Conservation (phyloP, 2,888 invertebrate genomes). For the Ichneumoninae sp. region DNA sequence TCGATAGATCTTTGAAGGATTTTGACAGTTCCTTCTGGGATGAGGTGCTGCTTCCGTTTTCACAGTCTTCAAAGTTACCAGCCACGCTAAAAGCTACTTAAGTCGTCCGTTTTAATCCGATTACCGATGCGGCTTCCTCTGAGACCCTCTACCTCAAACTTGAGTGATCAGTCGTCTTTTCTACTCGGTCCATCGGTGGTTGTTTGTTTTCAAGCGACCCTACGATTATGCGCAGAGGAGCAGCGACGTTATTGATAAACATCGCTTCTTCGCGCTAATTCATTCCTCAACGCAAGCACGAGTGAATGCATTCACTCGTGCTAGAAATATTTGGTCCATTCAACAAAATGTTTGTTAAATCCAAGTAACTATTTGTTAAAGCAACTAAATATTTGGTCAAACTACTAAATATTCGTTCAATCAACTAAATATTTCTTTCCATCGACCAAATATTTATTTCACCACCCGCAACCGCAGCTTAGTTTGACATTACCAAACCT, state of each 20-base stretch:
- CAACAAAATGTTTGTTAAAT: no score
- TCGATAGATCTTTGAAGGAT: background rate
- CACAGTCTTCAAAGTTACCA: conserved; percentile 27
- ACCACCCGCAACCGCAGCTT: no score
- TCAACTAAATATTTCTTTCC: no score
- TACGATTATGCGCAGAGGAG: background rate
- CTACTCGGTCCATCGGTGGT: background rate
- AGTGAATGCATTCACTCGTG: no score
- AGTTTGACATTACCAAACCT: no score
- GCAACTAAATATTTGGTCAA: no score
- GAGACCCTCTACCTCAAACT: background rate
- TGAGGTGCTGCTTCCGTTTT: background rate
- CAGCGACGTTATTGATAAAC: background rate
- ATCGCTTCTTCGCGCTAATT: background rate
- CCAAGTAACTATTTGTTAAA: no score
- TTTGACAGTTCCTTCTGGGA: background rate
- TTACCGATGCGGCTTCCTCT: conserved; percentile 60
- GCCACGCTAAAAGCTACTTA: conserved; percentile 70
- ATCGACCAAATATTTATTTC: no score
- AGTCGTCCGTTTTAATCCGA: conserved; percentile 73
- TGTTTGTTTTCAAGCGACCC: background rate
- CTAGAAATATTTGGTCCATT: no score
- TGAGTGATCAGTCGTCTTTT: background rate
- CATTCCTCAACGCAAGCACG: no score
- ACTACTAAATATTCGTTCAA: no score